Evolutionary conservation across 2,113 vertebrate species (phyloP).

Genomic region (Oryzias curvinotus): DNA sequence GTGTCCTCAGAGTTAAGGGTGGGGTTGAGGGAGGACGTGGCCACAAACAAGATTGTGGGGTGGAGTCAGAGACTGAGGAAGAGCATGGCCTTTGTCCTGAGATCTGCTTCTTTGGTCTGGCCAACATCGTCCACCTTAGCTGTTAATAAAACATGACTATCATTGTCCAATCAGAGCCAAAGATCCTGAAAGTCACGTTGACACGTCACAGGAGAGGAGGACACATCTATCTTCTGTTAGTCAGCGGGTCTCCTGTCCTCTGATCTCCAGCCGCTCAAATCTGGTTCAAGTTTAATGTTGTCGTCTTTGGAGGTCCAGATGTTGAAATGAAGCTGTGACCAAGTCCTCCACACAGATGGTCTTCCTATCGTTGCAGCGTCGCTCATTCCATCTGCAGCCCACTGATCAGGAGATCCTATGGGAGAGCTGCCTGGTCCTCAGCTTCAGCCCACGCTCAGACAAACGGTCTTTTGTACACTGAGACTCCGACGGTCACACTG

Average conservation of each 20-base stretch:
- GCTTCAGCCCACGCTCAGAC: conserved; percentile 17
- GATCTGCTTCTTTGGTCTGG: conserved; percentile 51
- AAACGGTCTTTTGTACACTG: conserved; percentile 21
- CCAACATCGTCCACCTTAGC: conserved; percentile 16
- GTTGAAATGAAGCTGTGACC: not conserved
- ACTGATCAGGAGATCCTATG: conserved; percentile 32
- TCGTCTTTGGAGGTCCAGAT: not conserved
- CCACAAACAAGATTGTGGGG: not conserved
- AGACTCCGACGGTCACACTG: not conserved
- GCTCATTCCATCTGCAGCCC: conserved; percentile 43
- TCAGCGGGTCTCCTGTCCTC: too few relatives aligned
- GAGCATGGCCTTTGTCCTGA: conserved; percentile 8
- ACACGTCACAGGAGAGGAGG: not conserved
- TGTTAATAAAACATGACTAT: not conserved
- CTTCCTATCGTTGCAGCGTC: conserved; percentile 25
- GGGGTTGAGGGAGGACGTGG: conserved; percentile 32
- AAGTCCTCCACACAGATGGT: not conserved
- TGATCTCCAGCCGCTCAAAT: too few relatives aligned
- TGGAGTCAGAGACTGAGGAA: not conserved
- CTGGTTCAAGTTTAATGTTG: too few relatives aligned
- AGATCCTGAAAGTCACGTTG: not conserved
- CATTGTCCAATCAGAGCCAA: conserved; percentile 3
- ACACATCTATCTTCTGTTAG: not conserved
- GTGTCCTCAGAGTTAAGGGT: conserved; percentile 26
- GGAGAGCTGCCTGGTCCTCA: conserved; percentile 10